A percentile compares a stretch with the other conserved stretches of the same genome.
These are phyloP conservation scores for Megathymus violae DNA, from an alignment of 1,140 invertebrate genomes.

Conservation along the genomic window DNA sequence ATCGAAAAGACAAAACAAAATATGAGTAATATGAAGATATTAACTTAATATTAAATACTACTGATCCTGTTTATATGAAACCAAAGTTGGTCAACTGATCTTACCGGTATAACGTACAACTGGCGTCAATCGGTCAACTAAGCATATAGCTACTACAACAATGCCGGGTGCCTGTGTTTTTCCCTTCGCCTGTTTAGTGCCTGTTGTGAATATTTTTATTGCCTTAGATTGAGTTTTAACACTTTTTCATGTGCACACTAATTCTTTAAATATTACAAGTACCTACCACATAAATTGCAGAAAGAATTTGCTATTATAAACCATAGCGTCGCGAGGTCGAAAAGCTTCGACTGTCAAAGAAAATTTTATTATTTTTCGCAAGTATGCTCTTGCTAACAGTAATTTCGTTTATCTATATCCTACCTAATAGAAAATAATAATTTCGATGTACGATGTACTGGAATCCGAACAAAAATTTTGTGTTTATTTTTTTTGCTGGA, in stretches of 20 bases:
- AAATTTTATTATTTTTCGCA: too few relatives aligned
- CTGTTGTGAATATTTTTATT: constrained; percentile 47
- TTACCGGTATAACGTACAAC: constrained; percentile 36
- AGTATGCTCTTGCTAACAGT: too few relatives aligned
- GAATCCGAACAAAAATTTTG: too few relatives aligned
- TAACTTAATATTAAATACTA: too few relatives aligned
- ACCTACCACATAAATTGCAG: constrained; percentile 10
- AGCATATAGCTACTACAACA: constrained; percentile 45
- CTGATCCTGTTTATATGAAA: too few relatives aligned
- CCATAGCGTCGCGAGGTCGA: background rate
- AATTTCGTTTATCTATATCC: too few relatives aligned
- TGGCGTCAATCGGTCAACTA: constrained; percentile 47
- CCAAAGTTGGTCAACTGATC: constrained; percentile 6
- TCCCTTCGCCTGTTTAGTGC: constrained; percentile 44
- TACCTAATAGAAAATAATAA: too few relatives aligned
- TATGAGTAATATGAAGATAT: too few relatives aligned
- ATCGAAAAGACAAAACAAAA: too few relatives aligned
- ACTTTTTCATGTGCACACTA: constrained; percentile 15
- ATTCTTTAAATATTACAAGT: constrained; percentile 9
- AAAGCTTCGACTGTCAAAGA: too few relatives aligned
- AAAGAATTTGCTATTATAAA: background rate
- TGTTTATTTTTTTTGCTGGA: too few relatives aligned
- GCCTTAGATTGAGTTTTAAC: constrained; percentile 33
- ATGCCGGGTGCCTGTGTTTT: constrained; percentile 57
- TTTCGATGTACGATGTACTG: too few relatives aligned